Conservation (phyloP, 2,797 vertebrate genomes). For the Hybognathus amarus region DNA sequence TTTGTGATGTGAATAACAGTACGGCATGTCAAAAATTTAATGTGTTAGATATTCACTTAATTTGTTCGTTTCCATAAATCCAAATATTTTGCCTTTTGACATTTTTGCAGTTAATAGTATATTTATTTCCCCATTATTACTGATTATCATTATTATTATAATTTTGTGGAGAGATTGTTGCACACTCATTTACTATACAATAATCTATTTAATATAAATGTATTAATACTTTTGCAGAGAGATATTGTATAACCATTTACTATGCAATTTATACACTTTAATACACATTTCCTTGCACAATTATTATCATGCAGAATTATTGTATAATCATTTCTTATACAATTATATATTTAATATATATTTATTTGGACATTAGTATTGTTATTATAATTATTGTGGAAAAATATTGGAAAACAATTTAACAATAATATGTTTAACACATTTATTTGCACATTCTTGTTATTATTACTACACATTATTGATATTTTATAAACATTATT, state of each 20-base stretch:
- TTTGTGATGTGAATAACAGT: not conserved
- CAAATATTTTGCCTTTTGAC: not conserved
- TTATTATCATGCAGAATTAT: not conserved
- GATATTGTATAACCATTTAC: not conserved
- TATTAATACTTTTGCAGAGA: not conserved
- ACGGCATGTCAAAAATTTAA: not conserved
- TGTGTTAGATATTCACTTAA: not conserved
- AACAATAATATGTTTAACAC: not conserved
- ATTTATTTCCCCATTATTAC: not conserved
- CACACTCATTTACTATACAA: not conserved
- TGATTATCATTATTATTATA: not conserved
- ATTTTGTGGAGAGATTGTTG: not conserved
- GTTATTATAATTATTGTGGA: not conserved
- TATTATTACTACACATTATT: not conserved
- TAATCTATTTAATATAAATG: not conserved
- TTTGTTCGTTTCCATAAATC: not conserved
- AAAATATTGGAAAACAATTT: not conserved
- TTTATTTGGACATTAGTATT: not conserved
- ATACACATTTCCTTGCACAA: not conserved
- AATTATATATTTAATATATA: not conserved
- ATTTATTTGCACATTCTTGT: not conserved
- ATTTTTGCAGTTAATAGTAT: not conserved
- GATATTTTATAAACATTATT: not conserved
- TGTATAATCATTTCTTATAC: not conserved
- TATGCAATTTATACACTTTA: not conserved